Evolutionary conservation across 1,140 invertebrate species (phyloP), one percentile per base, ranked within the genome.

Genomic region (Plutomurus gul): DNA sequence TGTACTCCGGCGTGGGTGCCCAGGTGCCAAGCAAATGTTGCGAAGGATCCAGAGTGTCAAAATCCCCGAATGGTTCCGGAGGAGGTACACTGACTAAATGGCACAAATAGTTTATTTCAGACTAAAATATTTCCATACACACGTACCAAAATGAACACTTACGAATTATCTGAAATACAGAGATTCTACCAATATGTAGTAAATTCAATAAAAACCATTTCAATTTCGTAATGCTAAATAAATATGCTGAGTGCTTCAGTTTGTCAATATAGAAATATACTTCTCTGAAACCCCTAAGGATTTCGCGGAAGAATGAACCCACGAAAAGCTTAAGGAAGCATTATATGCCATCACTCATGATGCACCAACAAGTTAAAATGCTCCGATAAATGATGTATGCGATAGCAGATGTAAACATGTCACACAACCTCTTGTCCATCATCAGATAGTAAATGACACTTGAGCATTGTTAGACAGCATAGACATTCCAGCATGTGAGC

Each of bases 71-170:
- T 16, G 84, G 70, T 33, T 74, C 82, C 7, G 87, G 87, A 3
- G 87, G 87, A n/a, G 87, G 87, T 2, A 87, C 76, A 33, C 82
- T 82, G 18, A 85, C 86, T 87, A 72, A n/a, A n/a, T n/a, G n/a
- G n/a, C n/a, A n/a, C n/a, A n/a, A n/a, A n/a, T n/a, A n/a, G n/a
- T n/a, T n/a, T n/a, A n/a, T n/a, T n/a, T n/a, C n/a, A n/a, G n/a
- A n/a, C n/a, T n/a, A n/a, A n/a, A n/a, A n/a, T n/a, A n/a, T n/a
- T n/a, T n/a, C n/a, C n/a, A n/a, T n/a, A n/a, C n/a, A n/a, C n/a
- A n/a, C n/a, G n/a, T n/a, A n/a, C n/a, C n/a, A 30, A 84, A 84
- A 73, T 20, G 10, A 56, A 72, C 40, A 80, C 8, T 46, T 18
- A 51, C 5, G 5, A 7, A 5, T 20, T 51, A 20, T 22, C 20